Evolutionary conservation across 1,140 invertebrate species (phyloP).

Genomic region (Bombus superbus): DNA sequence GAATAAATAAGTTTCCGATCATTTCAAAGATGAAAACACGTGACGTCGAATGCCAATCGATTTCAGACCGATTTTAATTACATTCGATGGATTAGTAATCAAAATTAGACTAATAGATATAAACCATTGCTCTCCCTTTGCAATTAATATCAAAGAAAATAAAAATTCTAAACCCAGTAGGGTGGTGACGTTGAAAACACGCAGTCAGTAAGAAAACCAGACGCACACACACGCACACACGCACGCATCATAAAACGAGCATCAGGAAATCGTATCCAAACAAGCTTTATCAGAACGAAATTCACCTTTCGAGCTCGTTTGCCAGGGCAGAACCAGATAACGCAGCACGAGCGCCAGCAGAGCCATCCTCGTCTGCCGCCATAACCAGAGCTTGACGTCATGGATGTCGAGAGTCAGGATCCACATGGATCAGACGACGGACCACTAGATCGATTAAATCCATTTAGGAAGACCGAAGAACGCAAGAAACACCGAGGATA

Average conservation of each 20-base stretch:
- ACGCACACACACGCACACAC: not conserved
- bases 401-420: conserved; percentile 35
- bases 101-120: not conserved
- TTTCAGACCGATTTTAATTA: not conserved
- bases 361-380: not conserved
- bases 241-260: not conserved
- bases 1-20: too few species aligned
- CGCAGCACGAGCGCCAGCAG: conserved; percentile 22
- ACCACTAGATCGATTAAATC: conserved; percentile 51
- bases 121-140: too few species aligned
- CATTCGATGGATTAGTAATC: not conserved
- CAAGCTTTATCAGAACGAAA: conserved; percentile 9
- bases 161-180: not conserved
- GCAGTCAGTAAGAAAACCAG: not conserved
- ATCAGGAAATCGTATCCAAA: not conserved
- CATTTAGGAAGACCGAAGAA: conserved; percentile 33
- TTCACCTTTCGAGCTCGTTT: conserved; percentile 51
- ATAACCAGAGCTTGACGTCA: conserved; percentile 40
- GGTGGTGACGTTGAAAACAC: not conserved
- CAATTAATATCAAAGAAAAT: too few species aligned
- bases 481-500: conserved; percentile 24
- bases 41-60: too few species aligned
- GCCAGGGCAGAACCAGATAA: conserved; percentile 32
- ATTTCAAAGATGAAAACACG: too few species aligned
- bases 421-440: conserved; percentile 39